Evolutionary conservation across 2,113 vertebrate species (phyloP).

Genomic region (Chaenocephalus aceratus): DNA sequence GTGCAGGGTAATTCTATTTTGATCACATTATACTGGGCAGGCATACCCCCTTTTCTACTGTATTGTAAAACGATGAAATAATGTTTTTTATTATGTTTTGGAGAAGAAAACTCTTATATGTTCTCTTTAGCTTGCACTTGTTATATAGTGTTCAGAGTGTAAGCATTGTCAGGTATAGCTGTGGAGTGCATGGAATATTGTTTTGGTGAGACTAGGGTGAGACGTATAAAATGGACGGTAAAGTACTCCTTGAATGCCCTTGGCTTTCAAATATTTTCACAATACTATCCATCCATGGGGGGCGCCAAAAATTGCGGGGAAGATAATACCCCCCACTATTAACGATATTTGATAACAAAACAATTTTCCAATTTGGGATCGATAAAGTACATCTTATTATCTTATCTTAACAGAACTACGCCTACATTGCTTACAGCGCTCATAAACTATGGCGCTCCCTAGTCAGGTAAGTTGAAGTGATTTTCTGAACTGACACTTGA

Average conservation of each 20-base stretch:
- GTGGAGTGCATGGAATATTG: not conserved
- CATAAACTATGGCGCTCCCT: no score
- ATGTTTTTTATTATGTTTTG: not conserved
- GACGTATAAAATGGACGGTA: not conserved
- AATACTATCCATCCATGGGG: not conserved
- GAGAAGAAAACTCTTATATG: not conserved
- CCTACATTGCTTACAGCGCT: no score
- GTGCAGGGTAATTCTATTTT: slow-evolving; percentile 7
- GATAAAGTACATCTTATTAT: no score
- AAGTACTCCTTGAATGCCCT: not conserved
- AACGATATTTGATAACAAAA: no score
- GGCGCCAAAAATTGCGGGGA: no score
- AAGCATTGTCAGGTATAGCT: not conserved
- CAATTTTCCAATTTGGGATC: no score
- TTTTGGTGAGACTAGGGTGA: not conserved
- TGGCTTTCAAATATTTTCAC: not conserved
- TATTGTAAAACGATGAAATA: not conserved
- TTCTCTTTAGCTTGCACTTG: not conserved
- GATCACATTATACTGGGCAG: not conserved
- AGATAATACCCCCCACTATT: no score
- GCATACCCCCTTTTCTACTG: not conserved
- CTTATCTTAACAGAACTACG: no score
- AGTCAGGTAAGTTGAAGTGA: no score
- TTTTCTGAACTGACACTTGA: no score
- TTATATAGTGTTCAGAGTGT: slow-evolving; percentile 5